Evolutionary conservation across 2,888 invertebrate genomes (phyloP).

Genomic region (Hypena proboscidalis): DNA sequence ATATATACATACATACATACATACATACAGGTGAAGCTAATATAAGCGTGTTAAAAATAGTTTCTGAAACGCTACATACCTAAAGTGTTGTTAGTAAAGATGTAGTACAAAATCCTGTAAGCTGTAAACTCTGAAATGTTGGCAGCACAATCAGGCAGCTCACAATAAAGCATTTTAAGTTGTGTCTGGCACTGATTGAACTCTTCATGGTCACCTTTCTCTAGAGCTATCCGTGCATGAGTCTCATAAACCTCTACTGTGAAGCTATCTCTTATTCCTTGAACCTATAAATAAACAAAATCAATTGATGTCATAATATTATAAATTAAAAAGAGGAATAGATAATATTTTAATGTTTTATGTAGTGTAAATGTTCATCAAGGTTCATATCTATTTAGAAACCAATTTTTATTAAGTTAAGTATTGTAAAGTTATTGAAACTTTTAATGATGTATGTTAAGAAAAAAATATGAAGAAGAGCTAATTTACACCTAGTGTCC

Average conservation of each 20-base stretch:
- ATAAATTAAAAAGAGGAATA: neutral
- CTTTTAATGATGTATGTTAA: neutral
- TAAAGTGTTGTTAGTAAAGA: slow-evolving; percentile 98
- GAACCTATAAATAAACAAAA: slow-evolving; percentile 88
- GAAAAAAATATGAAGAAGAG: no score
- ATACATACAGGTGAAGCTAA: no score
- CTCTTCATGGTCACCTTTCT: slow-evolving; percentile 99
- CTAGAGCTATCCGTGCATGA: slow-evolving; percentile 98
- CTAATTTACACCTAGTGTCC: no score
- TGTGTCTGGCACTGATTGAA: slow-evolving; percentile 99
- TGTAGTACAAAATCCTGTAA: slow-evolving; percentile 98
- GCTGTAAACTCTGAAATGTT: slow-evolving; percentile 97
- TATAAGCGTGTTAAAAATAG: no score
- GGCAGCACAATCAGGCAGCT: slow-evolving; percentile 87
- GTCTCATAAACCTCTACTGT: slow-evolving; percentile 99
- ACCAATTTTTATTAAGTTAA: no score
- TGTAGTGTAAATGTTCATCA: no score
- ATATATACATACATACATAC: no score
- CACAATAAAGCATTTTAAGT: slow-evolving; percentile 96
- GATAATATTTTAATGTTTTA: no score
- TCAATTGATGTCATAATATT: neutral
- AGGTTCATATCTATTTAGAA: no score
- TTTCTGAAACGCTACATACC: slow-evolving; percentile 84
- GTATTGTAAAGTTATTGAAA: no score
- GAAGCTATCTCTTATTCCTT: slow-evolving; percentile 97